These are phyloP conservation scores for Lepidocyrtinus sp. DNA, from an alignment of 2,888 invertebrate species.

Conservation along the genomic window DNA sequence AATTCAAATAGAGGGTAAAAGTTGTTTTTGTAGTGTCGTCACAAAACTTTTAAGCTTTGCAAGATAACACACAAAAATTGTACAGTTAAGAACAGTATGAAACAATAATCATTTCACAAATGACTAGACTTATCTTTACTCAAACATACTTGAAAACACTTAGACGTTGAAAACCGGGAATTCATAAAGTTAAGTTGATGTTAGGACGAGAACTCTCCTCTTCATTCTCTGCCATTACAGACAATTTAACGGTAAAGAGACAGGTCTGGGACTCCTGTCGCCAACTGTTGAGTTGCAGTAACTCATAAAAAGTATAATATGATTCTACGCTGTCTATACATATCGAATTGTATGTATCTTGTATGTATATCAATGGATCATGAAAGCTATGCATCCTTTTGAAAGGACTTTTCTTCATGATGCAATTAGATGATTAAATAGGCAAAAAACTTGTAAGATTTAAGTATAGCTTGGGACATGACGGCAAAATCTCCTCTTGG, in stretches of 20 bases:
- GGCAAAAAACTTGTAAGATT: too few species aligned
- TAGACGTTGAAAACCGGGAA: constrained; percentile 35
- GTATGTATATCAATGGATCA: too few species aligned
- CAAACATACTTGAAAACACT: constrained; percentile 37
- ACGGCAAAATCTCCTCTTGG: too few species aligned
- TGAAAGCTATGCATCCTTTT: too few species aligned
- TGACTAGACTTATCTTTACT: constrained; percentile 61
- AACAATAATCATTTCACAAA: constrained; percentile 53
- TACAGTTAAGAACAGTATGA: constrained; percentile 56
- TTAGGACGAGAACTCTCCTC: background rate
- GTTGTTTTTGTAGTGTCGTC: constrained; percentile 31
- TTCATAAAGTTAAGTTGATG: background rate
- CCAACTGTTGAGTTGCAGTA: too few species aligned
- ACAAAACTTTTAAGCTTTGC: constrained; percentile 34
- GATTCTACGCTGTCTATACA: background rate
- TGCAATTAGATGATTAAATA: too few species aligned
- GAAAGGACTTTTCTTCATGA: too few species aligned
- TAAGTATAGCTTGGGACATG: too few species aligned
- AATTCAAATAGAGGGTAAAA: constrained; percentile 34
- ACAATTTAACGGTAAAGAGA: too few species aligned
- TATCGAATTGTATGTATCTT: too few species aligned
- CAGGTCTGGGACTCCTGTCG: too few species aligned
- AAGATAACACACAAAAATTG: constrained; percentile 35
- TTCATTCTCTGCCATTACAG: constrained; percentile 8
- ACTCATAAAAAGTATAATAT: constrained; percentile 8